Evolutionary conservation across 2,888 invertebrate genomes (phyloP).

Genomic region (Bursaphelenchus okinawaensis): DNA sequence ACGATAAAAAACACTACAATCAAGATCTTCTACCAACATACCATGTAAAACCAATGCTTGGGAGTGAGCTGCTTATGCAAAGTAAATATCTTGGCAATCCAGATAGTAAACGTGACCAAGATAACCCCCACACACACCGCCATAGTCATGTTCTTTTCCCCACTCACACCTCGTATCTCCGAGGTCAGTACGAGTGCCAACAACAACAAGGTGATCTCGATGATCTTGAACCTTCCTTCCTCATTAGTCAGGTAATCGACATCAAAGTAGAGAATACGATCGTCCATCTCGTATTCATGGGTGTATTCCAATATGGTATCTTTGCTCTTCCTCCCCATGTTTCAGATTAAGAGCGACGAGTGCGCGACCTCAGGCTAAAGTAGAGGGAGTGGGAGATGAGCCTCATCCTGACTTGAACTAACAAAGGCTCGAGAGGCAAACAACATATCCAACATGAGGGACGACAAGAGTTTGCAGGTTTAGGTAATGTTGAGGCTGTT

Average conservation of each 20-base stretch:
- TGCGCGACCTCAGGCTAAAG: not conserved
- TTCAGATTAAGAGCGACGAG: not conserved
- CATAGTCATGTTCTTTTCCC: constrained; percentile 42
- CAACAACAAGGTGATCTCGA: constrained; percentile 37
- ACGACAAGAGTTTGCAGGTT: not conserved
- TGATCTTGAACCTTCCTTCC: constrained; percentile 39
- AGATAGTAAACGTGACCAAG: constrained; percentile 35
- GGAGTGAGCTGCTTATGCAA: constrained; percentile 36
- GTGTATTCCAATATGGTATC: constrained; percentile 11
- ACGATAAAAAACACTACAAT: no score
- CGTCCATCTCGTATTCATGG: constrained; percentile 21
- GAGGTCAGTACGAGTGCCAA: constrained; percentile 29
- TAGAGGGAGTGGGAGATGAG: not conserved
- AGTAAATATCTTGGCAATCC: constrained; percentile 41
- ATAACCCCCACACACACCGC: constrained; percentile 38
- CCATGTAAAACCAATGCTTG: constrained; percentile 35
- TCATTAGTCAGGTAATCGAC: constrained; percentile 35
- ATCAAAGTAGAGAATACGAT: constrained; percentile 37
- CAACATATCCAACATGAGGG: not conserved
- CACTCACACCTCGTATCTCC: constrained; percentile 32
- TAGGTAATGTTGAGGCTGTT: no score
- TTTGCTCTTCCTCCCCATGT: not conserved
- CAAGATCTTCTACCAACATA: no score
- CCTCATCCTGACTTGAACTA: not conserved
- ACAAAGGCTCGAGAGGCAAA: no score